A percentile compares a stretch with the other conserved stretches of the same genome.
Conservation (phyloP, 2,888 invertebrate species). For the Lasioglossum calceatum region DNA sequence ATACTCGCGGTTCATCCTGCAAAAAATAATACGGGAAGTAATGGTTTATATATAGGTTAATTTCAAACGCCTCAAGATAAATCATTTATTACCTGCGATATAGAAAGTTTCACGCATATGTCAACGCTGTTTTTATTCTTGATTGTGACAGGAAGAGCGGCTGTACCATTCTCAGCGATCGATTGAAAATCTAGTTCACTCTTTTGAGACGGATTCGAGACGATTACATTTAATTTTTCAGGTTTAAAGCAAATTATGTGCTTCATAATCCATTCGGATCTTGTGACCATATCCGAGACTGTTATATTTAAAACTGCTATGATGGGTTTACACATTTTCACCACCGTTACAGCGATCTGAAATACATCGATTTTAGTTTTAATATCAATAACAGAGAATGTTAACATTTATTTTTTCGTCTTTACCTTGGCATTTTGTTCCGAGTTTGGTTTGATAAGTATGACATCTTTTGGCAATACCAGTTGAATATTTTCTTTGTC, state of each 20-base stretch:
- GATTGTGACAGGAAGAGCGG: constrained; percentile 73
- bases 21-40: not conserved
- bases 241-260: constrained; percentile 81
- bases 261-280: constrained; percentile 75
- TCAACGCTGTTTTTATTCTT: constrained; percentile 79
- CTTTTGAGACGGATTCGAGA: constrained; percentile 68
- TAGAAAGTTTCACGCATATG: constrained; percentile 73
- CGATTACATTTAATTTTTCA: constrained; percentile 75
- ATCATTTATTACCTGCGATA: constrained; percentile 71
- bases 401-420: not conserved
- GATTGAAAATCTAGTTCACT: constrained; percentile 74
- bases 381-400: not conserved
- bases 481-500: constrained; percentile 77
- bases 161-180: constrained; percentile 69
- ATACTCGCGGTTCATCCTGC: constrained; percentile 72
- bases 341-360: constrained; percentile 78
- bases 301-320: constrained; percentile 75
- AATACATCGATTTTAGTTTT: constrained; percentile 37
- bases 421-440: constrained; percentile 75
- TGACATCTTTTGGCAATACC: constrained; percentile 72
- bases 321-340: constrained; percentile 76
- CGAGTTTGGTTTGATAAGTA: constrained; percentile 78
- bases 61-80: not conserved
- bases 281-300: constrained; percentile 80
- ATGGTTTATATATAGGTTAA: not conserved